Evolutionary conservation across 2,113 vertebrate species (phyloP), one percentile per base, ranked within the genome.

Genomic region (Sialia sialis): DNA sequence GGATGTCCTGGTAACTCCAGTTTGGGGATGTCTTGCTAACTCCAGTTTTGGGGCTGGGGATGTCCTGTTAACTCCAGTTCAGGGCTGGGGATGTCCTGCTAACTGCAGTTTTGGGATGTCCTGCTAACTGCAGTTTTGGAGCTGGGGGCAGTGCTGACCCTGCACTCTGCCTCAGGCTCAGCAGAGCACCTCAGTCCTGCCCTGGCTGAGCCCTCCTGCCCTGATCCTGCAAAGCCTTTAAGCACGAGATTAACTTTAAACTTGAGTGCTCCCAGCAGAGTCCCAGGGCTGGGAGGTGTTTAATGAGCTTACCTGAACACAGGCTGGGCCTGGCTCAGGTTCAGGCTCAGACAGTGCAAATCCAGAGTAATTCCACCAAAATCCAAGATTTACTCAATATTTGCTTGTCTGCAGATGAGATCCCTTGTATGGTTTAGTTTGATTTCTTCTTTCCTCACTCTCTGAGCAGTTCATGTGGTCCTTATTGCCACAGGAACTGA

Each of bases 281-380:
- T 44, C 69, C 30, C 32, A 79, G 64, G 62, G 20, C 20, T 89
- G 91, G 84, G 70, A 69, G 86, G 69, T 78, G 2, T 91, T 96
- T 87, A 89, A 94, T 92, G 74, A 95, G 94, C 91, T 94, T 88
- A 83, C 89, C 74, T 95, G 81, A 74, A 52, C 2, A 4, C 15
- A 76, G 70, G 4, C 81, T 87, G 87, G 87, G 89, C 70, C 74
- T 69, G 87, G 43, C 94, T 85, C 0, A 0, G 66, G 66, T 89
- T 91, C 46, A 77, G 90, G 55, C 79, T 90, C 72, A 88, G 68
- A 11, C 26, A 59, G 29, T 46, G 59, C 38, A 93, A 95, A 95
- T 87, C 87, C 82, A 63, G 78, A 74, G 27, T 89, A 91, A 95
- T 94, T 89, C 89, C 52, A 66, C 41, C 26, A 32, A 84, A 95